These are phyloP conservation scores for Nylanderia fulva DNA, from an alignment of 1,140 invertebrate genomes.

Conservation along the genomic window DNA sequence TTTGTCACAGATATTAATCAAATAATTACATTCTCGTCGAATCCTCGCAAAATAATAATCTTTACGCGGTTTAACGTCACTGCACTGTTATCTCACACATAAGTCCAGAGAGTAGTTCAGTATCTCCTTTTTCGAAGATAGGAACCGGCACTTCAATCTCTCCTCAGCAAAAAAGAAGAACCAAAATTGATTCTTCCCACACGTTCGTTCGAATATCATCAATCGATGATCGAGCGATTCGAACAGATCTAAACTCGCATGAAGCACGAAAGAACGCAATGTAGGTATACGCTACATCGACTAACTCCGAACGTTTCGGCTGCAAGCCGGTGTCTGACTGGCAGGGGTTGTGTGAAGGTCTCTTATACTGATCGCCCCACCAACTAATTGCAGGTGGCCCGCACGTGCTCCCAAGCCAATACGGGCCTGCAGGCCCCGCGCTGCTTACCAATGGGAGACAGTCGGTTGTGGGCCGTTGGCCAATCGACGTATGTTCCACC, in stretches of 20 bases:
- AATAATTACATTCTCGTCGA: conserved; percentile 37
- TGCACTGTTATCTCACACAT: conserved; percentile 65
- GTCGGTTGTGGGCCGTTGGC: conserved; percentile 76
- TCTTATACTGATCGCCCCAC: conserved; percentile 80
- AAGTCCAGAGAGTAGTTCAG: background rate
- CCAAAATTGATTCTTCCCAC: conserved; percentile 33
- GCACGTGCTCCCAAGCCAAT: conserved; percentile 82
- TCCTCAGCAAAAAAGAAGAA: background rate
- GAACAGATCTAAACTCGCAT: conserved; percentile 8
- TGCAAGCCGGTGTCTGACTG: conserved; percentile 81
- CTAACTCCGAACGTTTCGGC: conserved; percentile 67
- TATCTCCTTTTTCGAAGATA: background rate
- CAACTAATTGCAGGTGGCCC: conserved; percentile 79
- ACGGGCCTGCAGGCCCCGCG: conserved; percentile 80
- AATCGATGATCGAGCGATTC: conserved; percentile 31
- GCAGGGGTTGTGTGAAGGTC: conserved; percentile 72
- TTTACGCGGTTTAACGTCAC: conserved; percentile 55
- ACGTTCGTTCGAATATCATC: conserved; percentile 58
- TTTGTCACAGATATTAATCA: conserved; percentile 57
- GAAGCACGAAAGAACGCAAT: conserved; percentile 20
- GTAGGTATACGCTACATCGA: background rate
- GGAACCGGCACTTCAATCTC: conserved; percentile 8
- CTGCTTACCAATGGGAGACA: conserved; percentile 79
- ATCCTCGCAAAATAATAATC: conserved; percentile 34
- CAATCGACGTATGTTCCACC: conserved; percentile 81